Base-by-base conservation (phyloP, 2,888 invertebrate species). In the Octonoba sinensis region DNA sequence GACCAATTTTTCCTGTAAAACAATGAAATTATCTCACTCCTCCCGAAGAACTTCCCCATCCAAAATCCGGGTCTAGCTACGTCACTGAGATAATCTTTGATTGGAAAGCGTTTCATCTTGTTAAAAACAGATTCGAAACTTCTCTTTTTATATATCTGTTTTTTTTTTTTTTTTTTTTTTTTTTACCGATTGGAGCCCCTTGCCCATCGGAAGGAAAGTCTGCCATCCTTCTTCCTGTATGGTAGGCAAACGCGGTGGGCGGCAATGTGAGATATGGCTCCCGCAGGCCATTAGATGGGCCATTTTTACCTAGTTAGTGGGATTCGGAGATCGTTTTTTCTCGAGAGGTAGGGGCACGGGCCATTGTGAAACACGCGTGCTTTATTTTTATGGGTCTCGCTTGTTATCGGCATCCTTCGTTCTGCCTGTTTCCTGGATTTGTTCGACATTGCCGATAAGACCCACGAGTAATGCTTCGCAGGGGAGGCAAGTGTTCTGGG, bases 271-370 rank as follows among this genome's bases (percentile, higher is more conserved):
- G 20, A 54, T 54, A 54, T n/a, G 54, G 20, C 54, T 20, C 54
- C n/a, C 20, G 54, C 20, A 20, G 54, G 54, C 54, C 54, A 54
- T 54, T 54, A 54, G 54, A 20, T n/a, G 54, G 54, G 54, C 54
- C 54, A 54, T 54, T 54, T 54, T 54, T 54, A 54, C 54, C 18
- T 54, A 54, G 54, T 54, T 54, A 54, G 54, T 54, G 54, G 36
- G 54, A 54, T 54, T 18, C 54, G 54, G 54, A n/a, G 54, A 54
- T 54, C 20, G 54, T 20, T 54, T 54, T 20, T 54, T 54, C 54
- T 54, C n/a, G 20, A 54, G 20, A 54, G n/a, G 54, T n/a, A 20
- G 54, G 20, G 54, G n/a, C n/a, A 54, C 18, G 20, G 54, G 54
- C 54, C n/a, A 36, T 36, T 36, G 36, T 36, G 36, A 36, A 36